Conservation (phyloP, 2,113 vertebrate genomes). For the Odobenus rosmarus region DNA sequence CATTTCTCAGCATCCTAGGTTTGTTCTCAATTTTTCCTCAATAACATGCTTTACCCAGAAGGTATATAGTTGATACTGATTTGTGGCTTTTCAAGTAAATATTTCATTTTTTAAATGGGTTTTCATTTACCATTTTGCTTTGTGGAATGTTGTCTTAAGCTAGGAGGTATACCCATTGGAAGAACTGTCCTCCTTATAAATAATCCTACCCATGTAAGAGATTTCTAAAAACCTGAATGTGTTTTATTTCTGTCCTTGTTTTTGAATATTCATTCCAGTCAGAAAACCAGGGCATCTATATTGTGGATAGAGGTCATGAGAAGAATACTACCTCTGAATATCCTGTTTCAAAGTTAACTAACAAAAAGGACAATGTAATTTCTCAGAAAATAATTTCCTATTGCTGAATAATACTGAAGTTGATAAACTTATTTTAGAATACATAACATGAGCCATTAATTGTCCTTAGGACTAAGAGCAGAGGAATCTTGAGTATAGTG, state of each 20-base stretch:
- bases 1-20: background rate
- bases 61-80: background rate
- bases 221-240: background rate
- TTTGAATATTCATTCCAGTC: background rate
- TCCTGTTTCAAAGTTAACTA: background rate
- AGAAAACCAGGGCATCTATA: background rate
- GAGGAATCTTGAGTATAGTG: background rate
- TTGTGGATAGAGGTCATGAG: background rate
- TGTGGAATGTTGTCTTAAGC: background rate
- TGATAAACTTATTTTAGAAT: background rate
- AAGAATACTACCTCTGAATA: background rate
- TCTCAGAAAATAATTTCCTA: background rate
- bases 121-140: background rate
- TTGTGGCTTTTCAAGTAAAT: background rate
- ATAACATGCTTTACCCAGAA: background rate
- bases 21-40: background rate
- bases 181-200: background rate
- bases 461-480: background rate
- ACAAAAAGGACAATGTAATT: background rate
- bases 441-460: background rate
- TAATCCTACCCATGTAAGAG: background rate
- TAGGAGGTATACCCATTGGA: background rate
- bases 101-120: background rate
- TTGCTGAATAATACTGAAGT: background rate
- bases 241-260: background rate